Evolutionary conservation across 2,113 vertebrate species (phyloP).

Genomic region (Strix uralensis): DNA sequence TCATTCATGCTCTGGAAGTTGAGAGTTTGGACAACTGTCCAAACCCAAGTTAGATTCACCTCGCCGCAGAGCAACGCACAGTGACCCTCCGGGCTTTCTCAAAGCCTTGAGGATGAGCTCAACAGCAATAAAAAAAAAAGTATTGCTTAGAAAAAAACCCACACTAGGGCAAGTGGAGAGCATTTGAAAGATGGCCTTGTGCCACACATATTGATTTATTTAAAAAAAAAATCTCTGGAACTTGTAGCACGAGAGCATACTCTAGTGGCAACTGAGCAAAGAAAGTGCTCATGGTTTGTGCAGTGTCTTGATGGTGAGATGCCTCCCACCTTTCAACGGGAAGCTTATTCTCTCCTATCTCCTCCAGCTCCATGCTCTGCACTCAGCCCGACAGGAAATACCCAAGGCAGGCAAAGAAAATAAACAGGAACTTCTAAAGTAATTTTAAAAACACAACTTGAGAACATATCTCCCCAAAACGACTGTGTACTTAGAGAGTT

Average conservation of each 20-base stretch:
- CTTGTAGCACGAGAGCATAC: slow-evolving; percentile 69
- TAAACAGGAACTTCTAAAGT: slow-evolving; percentile 71
- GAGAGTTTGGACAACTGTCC: not conserved
- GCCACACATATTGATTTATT: not conserved
- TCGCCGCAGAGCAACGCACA: fast-evolving
- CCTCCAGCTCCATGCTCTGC: not conserved
- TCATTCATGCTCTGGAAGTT: not conserved
- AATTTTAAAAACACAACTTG: slow-evolving; percentile 34
- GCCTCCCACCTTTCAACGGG: not conserved
- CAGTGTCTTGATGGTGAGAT: not conserved
- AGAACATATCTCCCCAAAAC: not conserved
- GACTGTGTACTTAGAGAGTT: slow-evolving; percentile 62
- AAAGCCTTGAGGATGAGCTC: not conserved
- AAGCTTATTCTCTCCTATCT: slow-evolving; percentile 21
- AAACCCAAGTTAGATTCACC: not conserved
- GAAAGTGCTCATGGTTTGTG: not conserved
- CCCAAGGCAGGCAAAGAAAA: slow-evolving; percentile 55
- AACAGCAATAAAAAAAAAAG: not conserved
- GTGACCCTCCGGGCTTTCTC: not conserved
- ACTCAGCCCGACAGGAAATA: not conserved
- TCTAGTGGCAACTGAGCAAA: slow-evolving; percentile 74
- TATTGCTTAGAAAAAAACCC: not conserved
- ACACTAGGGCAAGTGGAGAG: not conserved
- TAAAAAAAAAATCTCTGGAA: not conserved
- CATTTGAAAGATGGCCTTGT: not conserved